A percentile compares a stretch with the other conserved stretches of the same genome.
phyloP scores from a whole-genome alignment of 2,113 vertebrate species.

The Misgurnus mizolepis region DNA sequence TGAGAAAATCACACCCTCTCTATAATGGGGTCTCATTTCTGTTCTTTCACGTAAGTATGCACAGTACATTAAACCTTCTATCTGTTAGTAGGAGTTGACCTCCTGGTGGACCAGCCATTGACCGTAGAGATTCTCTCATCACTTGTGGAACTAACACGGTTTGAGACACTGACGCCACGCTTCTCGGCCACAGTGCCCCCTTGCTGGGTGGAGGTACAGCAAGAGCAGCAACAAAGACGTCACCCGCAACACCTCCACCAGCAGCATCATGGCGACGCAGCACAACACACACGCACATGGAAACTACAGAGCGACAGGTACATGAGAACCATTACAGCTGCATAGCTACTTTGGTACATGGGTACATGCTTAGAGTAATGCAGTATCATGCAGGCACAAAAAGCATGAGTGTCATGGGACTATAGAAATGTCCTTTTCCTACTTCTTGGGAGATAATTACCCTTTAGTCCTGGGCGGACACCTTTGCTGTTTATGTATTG shows the following conservation, averaged over 20 bases:
- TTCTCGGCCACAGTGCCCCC: conserved; percentile 98
- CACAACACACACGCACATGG: conserved; percentile 97
- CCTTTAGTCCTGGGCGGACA: too few relatives aligned
- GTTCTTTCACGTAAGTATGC: background rate
- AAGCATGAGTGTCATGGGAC: too few relatives aligned
- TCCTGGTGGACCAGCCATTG: conserved; percentile 92
- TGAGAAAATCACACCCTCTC: too few relatives aligned
- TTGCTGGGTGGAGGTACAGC: conserved; percentile 97
- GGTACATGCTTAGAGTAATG: too few relatives aligned
- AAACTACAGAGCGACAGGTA: conserved; percentile 95
- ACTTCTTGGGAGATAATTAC: too few relatives aligned
- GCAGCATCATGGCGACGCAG: conserved; percentile 97
- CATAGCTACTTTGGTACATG: too few relatives aligned
- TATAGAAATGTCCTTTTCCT: background rate
- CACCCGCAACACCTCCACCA: conserved; percentile 97
- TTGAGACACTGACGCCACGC: conserved; percentile 94
- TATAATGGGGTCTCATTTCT: too few relatives aligned
- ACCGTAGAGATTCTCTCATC: conserved; percentile 88
- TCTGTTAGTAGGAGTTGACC: conserved; percentile 84
- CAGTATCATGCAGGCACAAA: too few relatives aligned
- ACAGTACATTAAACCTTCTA: background rate
- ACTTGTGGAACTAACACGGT: conserved; percentile 94
- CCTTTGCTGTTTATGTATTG: background rate
- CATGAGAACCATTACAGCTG: background rate
- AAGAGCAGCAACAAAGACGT: conserved; percentile 95